Evolutionary conservation across 2,888 invertebrate genomes (phyloP).

Genomic region (Pherbina coryleti): DNA sequence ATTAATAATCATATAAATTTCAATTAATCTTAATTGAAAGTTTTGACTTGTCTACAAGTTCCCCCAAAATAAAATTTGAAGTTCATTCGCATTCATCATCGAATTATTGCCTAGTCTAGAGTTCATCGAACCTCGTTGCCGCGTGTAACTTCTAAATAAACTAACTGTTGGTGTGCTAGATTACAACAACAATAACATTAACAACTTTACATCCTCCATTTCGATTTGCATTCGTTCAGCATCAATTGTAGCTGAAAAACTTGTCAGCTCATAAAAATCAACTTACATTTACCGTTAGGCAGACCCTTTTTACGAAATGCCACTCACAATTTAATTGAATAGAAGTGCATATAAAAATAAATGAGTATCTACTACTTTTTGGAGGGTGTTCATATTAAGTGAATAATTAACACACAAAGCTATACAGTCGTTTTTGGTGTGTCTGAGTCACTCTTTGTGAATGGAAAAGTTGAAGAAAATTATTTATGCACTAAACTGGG

Average conservation of each 20-base stretch:
- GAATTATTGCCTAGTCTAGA: neutral
- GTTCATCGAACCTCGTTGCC: neutral
- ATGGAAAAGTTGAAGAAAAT: neutral
- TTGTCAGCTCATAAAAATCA: neutral
- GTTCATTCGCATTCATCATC: neutral
- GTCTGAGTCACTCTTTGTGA: neutral
- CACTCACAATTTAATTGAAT: slow-evolving; percentile 2
- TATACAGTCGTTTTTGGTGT: neutral
- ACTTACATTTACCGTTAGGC: neutral
- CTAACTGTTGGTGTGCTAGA: no score
- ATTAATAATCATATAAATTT: slow-evolving; percentile 23
- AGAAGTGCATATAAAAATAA: neutral
- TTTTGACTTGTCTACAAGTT: neutral
- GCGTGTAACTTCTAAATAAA: neutral
- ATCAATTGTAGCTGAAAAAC: neutral
- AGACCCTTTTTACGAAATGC: neutral
- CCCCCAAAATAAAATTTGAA: neutral
- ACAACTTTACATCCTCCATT: neutral
- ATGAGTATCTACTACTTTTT: neutral
- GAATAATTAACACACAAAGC: neutral
- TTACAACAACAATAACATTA: no score
- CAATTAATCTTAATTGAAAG: slow-evolving; percentile 26
- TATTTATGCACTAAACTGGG: neutral
- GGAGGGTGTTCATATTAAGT: slow-evolving; percentile 1
- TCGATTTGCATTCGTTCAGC: slow-evolving; percentile 6